Base-by-base conservation (phyloP, 2,888 invertebrate genomes). In the Callimorpha dominula region DNA sequence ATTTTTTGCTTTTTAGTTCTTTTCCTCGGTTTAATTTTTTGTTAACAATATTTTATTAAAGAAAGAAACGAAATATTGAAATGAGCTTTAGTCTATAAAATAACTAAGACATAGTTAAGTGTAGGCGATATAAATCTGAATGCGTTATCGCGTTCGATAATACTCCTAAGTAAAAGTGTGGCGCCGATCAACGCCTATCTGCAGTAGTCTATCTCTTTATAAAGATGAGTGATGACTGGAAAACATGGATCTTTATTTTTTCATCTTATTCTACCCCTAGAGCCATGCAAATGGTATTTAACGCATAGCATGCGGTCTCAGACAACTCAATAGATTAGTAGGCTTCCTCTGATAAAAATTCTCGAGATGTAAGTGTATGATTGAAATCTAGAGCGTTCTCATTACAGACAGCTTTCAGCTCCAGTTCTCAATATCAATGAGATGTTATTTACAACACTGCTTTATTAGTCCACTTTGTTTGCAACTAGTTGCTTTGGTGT, bases 271-370 rank as follows among this genome's bases (percentile, higher is more conserved):
- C 54, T 85, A 86, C 87, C 87, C 87, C 87, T 86, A 83, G 81
- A 88, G 87, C 86, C 90, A 90, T 92, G 91, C 90, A 92, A 93
- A 94, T 91, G 88, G 86, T 89, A 88, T 89, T 89, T 89, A 90
- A 86, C 85, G 85, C 81, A 81, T 90, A 91, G 90, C 92, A 88
- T 91, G 92, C 86, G 87, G 90, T 87, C 91, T 87, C 82, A 74
- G 84, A 85, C 85, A 81, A 84, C 83, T 79, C 80, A 79, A 78
- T 81, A 88, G 88, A 91, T 92, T 92, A 92, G 92, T 87, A 85
- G 91, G 90, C 85, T 83, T 77, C 86, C 85, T 88, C 84, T 82
- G 88, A 91, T 90, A 90, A 92, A 89, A 90, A 87, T 88, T 88
- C 82, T 86, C 81, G 85, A 82, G 84, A 83, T 85, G 86, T 84